Base-by-base conservation (phyloP, 2,797 vertebrate genomes). In the Centroberyx gerrardi region DNA sequence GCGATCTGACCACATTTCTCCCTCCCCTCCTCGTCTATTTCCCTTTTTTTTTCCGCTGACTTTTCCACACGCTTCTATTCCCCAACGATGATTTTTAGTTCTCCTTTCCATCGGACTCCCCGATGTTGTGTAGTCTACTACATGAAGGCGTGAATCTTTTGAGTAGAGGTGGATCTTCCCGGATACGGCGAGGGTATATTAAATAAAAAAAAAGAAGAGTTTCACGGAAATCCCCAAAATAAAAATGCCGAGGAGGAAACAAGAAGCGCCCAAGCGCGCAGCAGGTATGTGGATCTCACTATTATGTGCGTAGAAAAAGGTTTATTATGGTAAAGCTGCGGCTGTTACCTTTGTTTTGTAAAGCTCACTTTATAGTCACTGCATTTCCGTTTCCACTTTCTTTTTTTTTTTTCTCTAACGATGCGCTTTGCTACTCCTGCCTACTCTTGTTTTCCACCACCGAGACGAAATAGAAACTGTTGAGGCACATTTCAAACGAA, bases 231-330 rank as follows among this genome's bases (percentile, higher is more conserved):
- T 79, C 76, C 93, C 84, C 27, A 54, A 46, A 64, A 82, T 44
- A 71, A 60, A 90, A 93, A 98, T 98, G 98, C 97, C 97, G 91
- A 94, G 98, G 94, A 97, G 97, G 96, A 99, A 99, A 96, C 98
- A 99, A 96, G 97, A 99, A 87, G 97, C 97, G 95, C 98, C 98
- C 81, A 95, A 96, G 92, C 97, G 97, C 95, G 96, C 97, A 87
- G 95, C 97, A 99, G 97, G 97, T 99, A 99, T 82, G 95, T 82
- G 74, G 38, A 8, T 76, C 55, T 29, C 74, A 65, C 56, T 66
- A 1, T 46, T 63, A 60, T 62, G 67, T 86, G 79, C 80, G 77
- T 82, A 71, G 66, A 81, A 64, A 55, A 0, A 12, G 18, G 1
- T 60, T 77, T 62, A 4, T 42, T 40, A 3, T 17, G 59, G 8